Evolutionary conservation across 2,797 vertebrate genomes (phyloP).

Genomic region (Megaceryle alcyon): DNA sequence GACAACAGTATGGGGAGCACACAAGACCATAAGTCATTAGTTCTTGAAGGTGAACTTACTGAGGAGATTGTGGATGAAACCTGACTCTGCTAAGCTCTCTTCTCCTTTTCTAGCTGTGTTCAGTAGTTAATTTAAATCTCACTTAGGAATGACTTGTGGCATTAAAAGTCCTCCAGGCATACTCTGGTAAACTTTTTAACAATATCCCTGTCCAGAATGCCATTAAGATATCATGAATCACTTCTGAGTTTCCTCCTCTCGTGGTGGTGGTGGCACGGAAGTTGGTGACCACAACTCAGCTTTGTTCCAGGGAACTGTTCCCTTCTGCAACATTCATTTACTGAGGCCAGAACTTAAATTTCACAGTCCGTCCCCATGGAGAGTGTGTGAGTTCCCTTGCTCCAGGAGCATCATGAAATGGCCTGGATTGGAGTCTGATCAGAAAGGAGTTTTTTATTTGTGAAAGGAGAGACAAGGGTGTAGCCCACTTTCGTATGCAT

Average conservation of each 20-base stretch:
- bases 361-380: background rate
- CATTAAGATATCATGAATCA: background rate
- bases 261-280: background rate
- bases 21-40: conserved; percentile 20
- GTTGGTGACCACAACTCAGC: background rate
- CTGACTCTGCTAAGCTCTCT: conserved; percentile 3
- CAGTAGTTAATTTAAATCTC: conserved; percentile 47
- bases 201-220: background rate
- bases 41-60: conserved; percentile 29
- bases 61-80: conserved; percentile 34
- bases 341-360: background rate
- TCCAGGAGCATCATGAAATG: background rate
- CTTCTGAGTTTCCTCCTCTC: background rate
- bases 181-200: background rate
- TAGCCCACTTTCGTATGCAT: background rate
- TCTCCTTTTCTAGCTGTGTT: background rate
- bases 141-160: conserved; percentile 27
- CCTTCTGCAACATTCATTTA: background rate
- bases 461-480: background rate
- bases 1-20: background rate
- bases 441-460: background rate
- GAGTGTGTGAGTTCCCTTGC: background rate
- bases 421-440: background rate
- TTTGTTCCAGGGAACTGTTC: background rate
- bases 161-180: conserved; percentile 10